Base-by-base conservation (phyloP, 2,888 invertebrate genomes). In the Meta bourneti region DNA sequence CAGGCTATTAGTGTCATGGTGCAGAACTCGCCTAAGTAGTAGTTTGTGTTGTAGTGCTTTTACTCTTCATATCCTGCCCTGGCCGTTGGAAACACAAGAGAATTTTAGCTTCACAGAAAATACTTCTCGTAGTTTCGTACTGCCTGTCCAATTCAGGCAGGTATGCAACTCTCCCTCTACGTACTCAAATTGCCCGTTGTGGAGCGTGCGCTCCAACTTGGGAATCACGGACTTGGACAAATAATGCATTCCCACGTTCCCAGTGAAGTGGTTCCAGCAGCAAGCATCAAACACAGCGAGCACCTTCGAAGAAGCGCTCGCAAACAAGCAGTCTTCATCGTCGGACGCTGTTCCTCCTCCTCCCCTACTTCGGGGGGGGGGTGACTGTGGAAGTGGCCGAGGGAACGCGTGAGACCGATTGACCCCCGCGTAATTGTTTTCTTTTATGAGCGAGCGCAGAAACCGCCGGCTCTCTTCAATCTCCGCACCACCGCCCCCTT, bases 401-500 rank as follows among this genome's bases (percentile, higher is more conserved):
- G 48, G 71, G 19, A 34, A 79, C 77, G 77, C 71, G 89, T 89
- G 82, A 82, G 75, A 89, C 89, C 89, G 69, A 20, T 77, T 89
- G 89, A 89, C 89, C 89, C 69, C 77, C 7, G 48, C 34, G 81
- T 89, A 89, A 89, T 89, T 89, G 89, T 89, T 89, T 89, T 89
- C 89, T 71, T 89, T 77, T 87, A 54, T 19, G 69, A 34, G 34
- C 54, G 48, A 19, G 75, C n/a, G 34, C 74, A 82, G 20, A 82
- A 89, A 89, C 89, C 89, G 82, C 88, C 81, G 81, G 34, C 79
- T 79, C 61, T 13, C 48, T 77, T 49, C 77, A 49, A n/a, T 72
- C 52, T 49, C 51, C 11, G 70, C n/a, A n/a, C 70, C 52, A 11
- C 52, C 83, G 54, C 54, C 7, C 74, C n/a, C 83, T 74, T 83